Evolutionary conservation across 2,113 vertebrate genomes (phyloP).

Genomic region (Serilophus lunatus): DNA sequence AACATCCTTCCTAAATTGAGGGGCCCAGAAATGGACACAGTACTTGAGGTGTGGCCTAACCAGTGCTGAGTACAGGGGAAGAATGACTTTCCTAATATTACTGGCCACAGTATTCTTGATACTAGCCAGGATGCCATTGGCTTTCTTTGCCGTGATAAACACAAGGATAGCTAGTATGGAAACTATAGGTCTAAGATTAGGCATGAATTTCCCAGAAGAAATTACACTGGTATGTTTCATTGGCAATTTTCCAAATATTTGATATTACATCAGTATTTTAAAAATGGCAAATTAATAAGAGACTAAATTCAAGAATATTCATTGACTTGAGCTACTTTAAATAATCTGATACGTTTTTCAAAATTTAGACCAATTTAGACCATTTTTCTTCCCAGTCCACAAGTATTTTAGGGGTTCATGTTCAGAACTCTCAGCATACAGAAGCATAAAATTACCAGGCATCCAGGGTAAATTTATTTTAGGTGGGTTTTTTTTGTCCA

Average conservation of each 20-base stretch:
- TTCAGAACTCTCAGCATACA: neutral
- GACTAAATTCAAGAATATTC: neutral
- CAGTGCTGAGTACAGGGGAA: too few species aligned
- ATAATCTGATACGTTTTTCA: neutral
- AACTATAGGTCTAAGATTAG: neutral
- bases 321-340: neutral
- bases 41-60: too few species aligned
- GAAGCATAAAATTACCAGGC: neutral
- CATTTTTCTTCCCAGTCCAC: neutral
- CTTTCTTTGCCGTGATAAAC: too few species aligned
- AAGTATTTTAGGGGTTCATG: neutral
- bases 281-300: neutral
- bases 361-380: neutral
- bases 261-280: neutral
- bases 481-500: neutral
- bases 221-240: neutral
- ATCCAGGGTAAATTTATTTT: neutral
- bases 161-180: neutral
- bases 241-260: neutral
- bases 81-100: too few species aligned
- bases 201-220: neutral
- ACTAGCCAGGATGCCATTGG: too few species aligned
- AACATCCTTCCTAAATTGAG: too few species aligned
- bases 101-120: too few species aligned
- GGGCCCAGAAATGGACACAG: too few species aligned